Percentiles rank a stretch among this genome's conserved stretches.
Evolutionary conservation across 1,140 invertebrate species (phyloP).

Genomic region (Nylanderia fulva): DNA sequence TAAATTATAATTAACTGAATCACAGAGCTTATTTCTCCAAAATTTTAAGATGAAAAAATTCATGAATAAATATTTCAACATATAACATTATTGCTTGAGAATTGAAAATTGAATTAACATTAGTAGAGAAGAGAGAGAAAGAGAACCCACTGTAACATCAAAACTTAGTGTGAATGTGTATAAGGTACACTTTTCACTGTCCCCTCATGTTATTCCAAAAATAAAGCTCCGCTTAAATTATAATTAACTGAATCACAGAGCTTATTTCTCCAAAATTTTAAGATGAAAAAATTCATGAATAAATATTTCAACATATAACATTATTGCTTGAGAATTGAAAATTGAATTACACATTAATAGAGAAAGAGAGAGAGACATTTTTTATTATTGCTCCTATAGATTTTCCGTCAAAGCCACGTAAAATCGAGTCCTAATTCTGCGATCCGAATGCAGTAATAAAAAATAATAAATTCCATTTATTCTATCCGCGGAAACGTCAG

Average conservation of each 20-base stretch:
- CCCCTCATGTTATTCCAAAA: no score
- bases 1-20: background rate
- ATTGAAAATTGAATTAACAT: background rate
- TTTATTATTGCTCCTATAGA: background rate
- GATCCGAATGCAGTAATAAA: background rate
- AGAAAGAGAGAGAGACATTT: background rate
- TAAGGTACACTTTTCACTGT: no score
- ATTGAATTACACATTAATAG: background rate
- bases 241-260: background rate
- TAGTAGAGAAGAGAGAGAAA: no score
- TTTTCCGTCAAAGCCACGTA: background rate
- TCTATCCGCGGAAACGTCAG: conserved; percentile 40
- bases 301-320: background rate
- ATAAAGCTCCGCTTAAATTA: background rate
- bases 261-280: no score
- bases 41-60: no score
- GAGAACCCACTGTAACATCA: background rate
- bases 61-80: no score
- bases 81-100: background rate
- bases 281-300: no score
- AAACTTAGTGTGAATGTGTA: background rate
- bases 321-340: background rate
- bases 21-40: no score
- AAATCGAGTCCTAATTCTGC: background rate
- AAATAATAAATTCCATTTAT: conserved; percentile 60